Evolutionary conservation across 2,888 invertebrate species (phyloP), one percentile per base, ranked within the genome.

Genomic region (Lasioglossum pauxillum): DNA sequence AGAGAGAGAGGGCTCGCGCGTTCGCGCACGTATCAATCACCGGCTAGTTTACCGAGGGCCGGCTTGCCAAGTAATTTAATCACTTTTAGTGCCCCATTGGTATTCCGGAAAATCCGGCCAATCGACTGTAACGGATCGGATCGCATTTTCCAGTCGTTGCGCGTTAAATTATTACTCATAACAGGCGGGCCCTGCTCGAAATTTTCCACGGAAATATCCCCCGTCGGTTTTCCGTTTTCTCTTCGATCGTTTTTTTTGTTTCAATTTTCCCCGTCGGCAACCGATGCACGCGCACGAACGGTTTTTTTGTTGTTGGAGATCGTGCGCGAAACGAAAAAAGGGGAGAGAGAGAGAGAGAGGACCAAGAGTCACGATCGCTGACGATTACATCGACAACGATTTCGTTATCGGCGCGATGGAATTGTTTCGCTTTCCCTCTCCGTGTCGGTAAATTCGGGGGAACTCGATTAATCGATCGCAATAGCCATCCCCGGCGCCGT

Each of bases 51-150:
- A 89, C 89, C 88, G 84, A 87, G 83, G 83, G 83, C 90, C 80
- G 79, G 88, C 86, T 90, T 82, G 87, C 90, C 90, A 87, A 90
- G 91, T 91, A 89, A 91, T 90, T 91, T 91, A 91, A 91, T 91
- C 90, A 91, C 90, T 91, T 91, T 91, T 90, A 90, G 90, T 91
- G 77, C 83, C 82, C 85, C 83, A 86, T 87, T 84, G 88, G 89
- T 88, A 91, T 91, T 87, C 85, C 80, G 86, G 86, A 91, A 91
- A 91, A 91, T 90, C 85, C 83, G 78, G 73, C 53, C 84, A 88
- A 88, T 91, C 83, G 90, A 86, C 84, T 82, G 83, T 82, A 78
- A 80, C 75, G 80, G 80, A 87, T 80, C 73, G 75, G 85, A 79
- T 78, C 85, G 78, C 78, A 75, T 78, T 78, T 72, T 31, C 44